Conservation (phyloP, 2,888 invertebrate genomes). For the Harmothoe impar region DNA sequence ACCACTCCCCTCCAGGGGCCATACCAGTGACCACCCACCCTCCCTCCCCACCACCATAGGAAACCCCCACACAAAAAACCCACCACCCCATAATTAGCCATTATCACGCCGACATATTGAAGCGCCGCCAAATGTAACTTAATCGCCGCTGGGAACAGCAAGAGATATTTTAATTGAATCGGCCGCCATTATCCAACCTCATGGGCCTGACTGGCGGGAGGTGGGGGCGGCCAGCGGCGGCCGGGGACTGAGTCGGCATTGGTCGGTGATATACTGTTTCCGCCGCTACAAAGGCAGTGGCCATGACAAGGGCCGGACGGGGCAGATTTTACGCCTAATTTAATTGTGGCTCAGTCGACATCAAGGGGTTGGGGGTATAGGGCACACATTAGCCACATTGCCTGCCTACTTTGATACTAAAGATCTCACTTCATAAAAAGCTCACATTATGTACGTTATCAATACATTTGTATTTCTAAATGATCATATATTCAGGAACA, state of each 20-base stretch:
- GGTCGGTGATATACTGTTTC: conserved; percentile 43
- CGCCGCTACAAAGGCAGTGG: conserved; percentile 34
- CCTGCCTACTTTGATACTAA: background rate
- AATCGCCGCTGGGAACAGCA: conserved; percentile 55
- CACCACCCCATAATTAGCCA: conserved; percentile 40
- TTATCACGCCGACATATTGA: conserved; percentile 56
- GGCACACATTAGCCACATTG: background rate
- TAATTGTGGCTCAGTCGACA: background rate
- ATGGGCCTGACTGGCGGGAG: background rate
- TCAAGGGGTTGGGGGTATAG: background rate
- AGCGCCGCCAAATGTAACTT: conserved; percentile 57
- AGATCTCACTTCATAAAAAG: too few relatives aligned
- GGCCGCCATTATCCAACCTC: conserved; percentile 34
- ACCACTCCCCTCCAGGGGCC: background rate
- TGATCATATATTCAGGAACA: too few relatives aligned
- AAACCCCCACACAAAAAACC: background rate
- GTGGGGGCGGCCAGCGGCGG: background rate
- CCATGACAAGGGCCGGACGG: background rate
- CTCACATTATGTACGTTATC: too few relatives aligned
- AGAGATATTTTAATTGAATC: conserved; percentile 63
- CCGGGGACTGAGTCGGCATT: background rate
- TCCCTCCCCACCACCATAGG: background rate
- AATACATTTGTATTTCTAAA: too few relatives aligned
- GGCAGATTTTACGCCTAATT: conserved; percentile 48
- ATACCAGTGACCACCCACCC: conserved; percentile 13